Evolutionary conservation across 2,888 invertebrate species (phyloP), one percentile per base, ranked within the genome.

Genomic region (Ceramica pisi): DNA sequence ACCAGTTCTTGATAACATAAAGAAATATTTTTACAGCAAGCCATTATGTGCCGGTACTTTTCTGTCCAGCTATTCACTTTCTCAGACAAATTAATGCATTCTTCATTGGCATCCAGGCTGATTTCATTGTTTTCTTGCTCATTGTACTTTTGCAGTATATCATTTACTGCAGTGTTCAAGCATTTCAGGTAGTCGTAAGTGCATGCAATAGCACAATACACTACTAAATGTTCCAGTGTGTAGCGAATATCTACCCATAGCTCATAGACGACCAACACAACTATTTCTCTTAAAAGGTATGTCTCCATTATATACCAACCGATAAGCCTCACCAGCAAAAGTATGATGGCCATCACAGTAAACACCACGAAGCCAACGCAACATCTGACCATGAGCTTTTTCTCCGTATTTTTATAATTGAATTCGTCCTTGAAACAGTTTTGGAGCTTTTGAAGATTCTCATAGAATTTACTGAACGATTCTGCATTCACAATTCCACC

Each of bases 1-100:
- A 75, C 75, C 60, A 75, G 38, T 60, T 75, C 79, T 46, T 75
- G 64, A 56, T 79, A 75, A 14, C 75, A 75, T 38, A 75, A 44
- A n/a, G 75, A 79, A 19, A 78, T 72, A 51, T 78, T 75, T 64
- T 75, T 75, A 65, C 79, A 79, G 50, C 75, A 75, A 44, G 64
- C 64, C 79, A 75, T 78, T 4, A 75, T 75, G 14, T 72, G 53
- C 50, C 72, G 75, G 14, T 75, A 75, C 31, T 72, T 79, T 60
- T 75, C 79, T 10, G 73, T 75, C 75, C 75, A 75, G 16, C 12
- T 0, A 38, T 75, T 79, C 0, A 75, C 79, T 38, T 72, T 78
- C 1, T n/a, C 55, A 31, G 75, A 50, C 21, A 78, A 72, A 64
- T 75, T 14, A 23, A 56, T 48, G n/a, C 48, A 60, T n/a, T 38